Conservation (phyloP, 2,797 vertebrate genomes). For the Dicrostonyx torquatus region DNA sequence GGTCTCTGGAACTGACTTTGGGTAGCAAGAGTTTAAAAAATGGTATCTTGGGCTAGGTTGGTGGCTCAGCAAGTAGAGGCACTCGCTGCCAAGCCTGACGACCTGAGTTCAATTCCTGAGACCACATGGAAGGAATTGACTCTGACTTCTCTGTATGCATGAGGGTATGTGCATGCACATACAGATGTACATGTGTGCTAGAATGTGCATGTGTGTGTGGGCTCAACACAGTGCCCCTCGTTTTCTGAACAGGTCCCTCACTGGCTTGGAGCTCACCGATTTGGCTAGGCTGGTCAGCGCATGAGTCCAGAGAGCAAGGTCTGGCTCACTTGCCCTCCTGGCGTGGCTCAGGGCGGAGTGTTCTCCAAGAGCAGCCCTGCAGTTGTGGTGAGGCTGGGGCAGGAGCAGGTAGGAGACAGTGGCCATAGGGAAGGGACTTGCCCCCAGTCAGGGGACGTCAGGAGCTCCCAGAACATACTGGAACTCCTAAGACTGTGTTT, state of each 20-base stretch:
- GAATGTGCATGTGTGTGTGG: background rate
- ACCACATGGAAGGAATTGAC: background rate
- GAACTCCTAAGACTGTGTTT: conserved; percentile 84
- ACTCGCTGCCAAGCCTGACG: background rate
- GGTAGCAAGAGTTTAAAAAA: background rate
- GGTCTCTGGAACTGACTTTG: background rate
- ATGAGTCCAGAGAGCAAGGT: background rate
- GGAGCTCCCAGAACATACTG: conserved; percentile 84
- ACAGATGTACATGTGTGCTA: background rate
- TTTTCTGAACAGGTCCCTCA: background rate
- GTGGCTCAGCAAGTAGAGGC: background rate
- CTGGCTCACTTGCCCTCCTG: background rate
- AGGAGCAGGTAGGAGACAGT: background rate
- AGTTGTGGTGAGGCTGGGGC: background rate
- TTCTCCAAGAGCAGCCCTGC: background rate
- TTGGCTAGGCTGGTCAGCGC: background rate
- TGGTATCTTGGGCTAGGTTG: background rate
- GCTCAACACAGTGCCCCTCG: background rate
- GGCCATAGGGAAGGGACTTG: background rate
- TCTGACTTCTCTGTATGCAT: background rate
- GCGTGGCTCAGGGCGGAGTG: background rate
- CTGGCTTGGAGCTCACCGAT: background rate
- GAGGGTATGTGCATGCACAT: background rate
- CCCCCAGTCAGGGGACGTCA: conserved; percentile 58
- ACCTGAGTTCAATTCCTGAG: background rate